Base-by-base conservation (phyloP, 2,113 vertebrate species). In the Cyanoderma ruficeps region DNA sequence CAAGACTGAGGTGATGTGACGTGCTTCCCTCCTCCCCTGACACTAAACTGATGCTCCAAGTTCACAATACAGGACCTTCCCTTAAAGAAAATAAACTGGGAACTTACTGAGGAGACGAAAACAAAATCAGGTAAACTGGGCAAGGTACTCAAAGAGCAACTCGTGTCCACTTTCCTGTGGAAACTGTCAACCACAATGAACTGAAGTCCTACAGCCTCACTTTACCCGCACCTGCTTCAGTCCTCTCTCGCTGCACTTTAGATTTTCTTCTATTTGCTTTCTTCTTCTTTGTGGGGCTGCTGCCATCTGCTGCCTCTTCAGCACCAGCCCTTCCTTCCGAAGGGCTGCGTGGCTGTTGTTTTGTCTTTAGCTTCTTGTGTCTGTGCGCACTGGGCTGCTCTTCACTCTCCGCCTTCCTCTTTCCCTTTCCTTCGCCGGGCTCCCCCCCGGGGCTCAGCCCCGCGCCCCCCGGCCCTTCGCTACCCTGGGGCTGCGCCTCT, bases 241-340 rank as follows among this genome's bases (percentile, higher is more conserved):
- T 4, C 1, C 18, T 21, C 47, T 71, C 67, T 5, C 0, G 52
- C 5, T 5, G 41, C 7, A 3, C 59, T 53, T 55, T 14, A 0
- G 28, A 28, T 24, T 82, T 83, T 16, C 25, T 78, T 25, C 53
- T 23, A 0, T 14, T 72, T 23, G 15, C 44, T 21, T 77, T 74
- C 49, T 57, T 72, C 50, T 70, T 61, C 33, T 44, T 56, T 15
- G 65, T 6, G 6, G 52, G 24, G 30, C 37, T 59, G 59, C 78
- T 68, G 82, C 85, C 93, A 46, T 18, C 93, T 78, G 39, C 84
- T 15, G 90, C 20, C 46, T 65, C 68, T 64, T 28, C 78, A 11
- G 42, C 0, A 9, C 1, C 37, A 2, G 17, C 53, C 15, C 68
- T 13, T n/a, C 47, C 86, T 16, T 39, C 76, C 7, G 64, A 39